Percentiles rank a stretch among this genome's conserved stretches.
phyloP scores from a whole-genome alignment of 2,888 invertebrate genomes.

The Eupithecia vulgata region DNA sequence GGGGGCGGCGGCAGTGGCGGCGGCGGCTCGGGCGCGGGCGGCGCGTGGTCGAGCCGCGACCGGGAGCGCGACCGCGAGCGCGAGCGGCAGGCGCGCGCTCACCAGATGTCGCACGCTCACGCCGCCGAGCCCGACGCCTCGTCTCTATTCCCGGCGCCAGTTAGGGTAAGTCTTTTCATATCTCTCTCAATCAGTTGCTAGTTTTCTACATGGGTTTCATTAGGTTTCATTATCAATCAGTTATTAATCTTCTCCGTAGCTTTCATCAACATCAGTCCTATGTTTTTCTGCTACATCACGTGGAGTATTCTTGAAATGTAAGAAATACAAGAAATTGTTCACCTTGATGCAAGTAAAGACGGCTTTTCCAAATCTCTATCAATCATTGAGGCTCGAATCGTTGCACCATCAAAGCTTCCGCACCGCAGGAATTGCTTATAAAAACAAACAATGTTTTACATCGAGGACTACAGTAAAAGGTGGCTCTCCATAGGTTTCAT shows the following conservation, averaged over 20 bases:
- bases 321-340: neutral
- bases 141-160: constrained; percentile 87
- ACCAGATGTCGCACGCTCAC: constrained; percentile 88
- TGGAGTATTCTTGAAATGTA: neutral
- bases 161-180: constrained; percentile 81
- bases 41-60: constrained; percentile 77
- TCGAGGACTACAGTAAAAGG: neutral
- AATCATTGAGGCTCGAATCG: neutral
- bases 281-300: neutral
- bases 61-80: constrained; percentile 88
- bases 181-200: neutral
- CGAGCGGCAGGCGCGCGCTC: constrained; percentile 90
- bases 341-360: neutral
- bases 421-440: neutral
- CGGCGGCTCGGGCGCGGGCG: constrained; percentile 52
- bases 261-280: neutral
- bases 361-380: neutral
- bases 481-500: neutral
- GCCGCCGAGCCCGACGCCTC: constrained; percentile 84
- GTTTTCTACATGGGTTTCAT: neutral
- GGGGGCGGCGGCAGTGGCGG: constrained; percentile 54
- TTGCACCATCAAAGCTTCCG: no score
- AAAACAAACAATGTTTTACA: neutral
- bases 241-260: neutral
- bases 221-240: neutral